Conservation (phyloP, 2,888 invertebrate species). For the Phasia obesa region DNA sequence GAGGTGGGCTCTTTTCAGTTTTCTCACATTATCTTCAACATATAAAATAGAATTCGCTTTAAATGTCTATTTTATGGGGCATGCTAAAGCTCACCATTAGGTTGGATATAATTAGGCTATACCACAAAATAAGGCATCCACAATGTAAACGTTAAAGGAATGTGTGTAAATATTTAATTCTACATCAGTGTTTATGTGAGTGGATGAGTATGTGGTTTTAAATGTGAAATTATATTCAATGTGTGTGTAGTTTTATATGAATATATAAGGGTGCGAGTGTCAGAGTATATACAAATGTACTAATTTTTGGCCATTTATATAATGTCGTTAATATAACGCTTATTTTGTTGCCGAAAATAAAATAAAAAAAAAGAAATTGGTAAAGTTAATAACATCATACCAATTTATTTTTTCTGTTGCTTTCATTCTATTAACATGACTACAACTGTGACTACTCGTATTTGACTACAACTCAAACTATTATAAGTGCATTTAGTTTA, state of each 20-base stretch:
- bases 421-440: neutral
- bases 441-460: neutral
- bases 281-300: neutral
- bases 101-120: conserved; percentile 61
- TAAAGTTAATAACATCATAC: conserved; percentile 19
- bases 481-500: neutral
- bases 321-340: too few species aligned
- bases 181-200: neutral
- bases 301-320: conserved; percentile 20
- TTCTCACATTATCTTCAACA: too few species aligned
- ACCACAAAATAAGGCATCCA: conserved; percentile 56
- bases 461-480: neutral
- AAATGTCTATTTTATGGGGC: too few species aligned
- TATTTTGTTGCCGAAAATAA: conserved; percentile 28
- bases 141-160: conserved; percentile 37
- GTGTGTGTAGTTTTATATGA: too few species aligned
- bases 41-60: too few species aligned
- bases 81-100: conserved; percentile 2
- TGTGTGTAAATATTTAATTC: conserved; percentile 19
- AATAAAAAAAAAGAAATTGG: conserved; percentile 19
- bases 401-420: neutral
- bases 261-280: neutral
- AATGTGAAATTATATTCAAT: neutral
- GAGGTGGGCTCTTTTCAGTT: too few species aligned
- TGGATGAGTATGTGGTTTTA: neutral